These are phyloP conservation scores for Scylla paramamosain DNA, from an alignment of 1,140 invertebrate genomes.

Conservation along the genomic window DNA sequence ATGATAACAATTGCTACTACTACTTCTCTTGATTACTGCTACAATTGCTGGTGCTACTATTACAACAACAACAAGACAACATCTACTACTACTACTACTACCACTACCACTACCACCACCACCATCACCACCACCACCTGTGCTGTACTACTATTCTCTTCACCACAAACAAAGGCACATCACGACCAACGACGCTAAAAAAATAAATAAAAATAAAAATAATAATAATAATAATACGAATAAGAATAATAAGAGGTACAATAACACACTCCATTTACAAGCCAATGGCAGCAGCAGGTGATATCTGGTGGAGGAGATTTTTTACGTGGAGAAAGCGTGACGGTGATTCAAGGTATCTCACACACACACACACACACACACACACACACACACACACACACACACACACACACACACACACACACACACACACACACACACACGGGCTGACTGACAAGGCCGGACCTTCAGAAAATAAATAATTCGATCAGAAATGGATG, in stretches of 20 bases:
- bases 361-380: constrained; percentile 48
- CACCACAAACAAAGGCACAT: too few species aligned
- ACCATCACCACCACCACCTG: background rate
- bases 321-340: too few species aligned
- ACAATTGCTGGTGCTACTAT: too few species aligned
- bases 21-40: background rate
- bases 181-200: too few species aligned
- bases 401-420: constrained; percentile 61
- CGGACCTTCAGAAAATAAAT: constrained; percentile 2
- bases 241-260: too few species aligned
- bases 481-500: background rate
- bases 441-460: background rate
- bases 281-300: too few species aligned
- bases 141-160: background rate
- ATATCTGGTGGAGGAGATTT: too few species aligned
- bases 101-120: too few species aligned
- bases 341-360: background rate
- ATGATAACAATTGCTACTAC: too few species aligned
- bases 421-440: constrained; percentile 1
- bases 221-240: background rate
- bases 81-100: too few species aligned
- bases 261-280: too few species aligned
- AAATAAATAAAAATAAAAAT: too few species aligned
- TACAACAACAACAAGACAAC: background rate
- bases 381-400: constrained; percentile 63